These are phyloP conservation scores for Melanophora roralis DNA, from an alignment of 2,888 invertebrate species.

Conservation along the genomic window DNA sequence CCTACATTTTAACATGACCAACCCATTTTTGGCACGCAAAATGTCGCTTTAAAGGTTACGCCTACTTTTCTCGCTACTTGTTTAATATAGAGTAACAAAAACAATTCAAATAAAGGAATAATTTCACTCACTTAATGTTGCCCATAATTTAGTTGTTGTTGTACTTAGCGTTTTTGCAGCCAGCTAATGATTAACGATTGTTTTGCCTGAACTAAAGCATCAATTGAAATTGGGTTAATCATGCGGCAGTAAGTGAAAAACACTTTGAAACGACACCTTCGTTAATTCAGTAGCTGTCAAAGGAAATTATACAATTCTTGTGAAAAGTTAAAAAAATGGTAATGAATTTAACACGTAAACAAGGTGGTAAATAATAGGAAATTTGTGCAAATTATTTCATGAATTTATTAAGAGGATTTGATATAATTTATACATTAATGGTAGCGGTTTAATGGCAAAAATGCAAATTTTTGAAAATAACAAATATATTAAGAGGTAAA, in stretches of 20 bases:
- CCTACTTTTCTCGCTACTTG: slow-evolving; percentile 15
- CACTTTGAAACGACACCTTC: slow-evolving; percentile 50
- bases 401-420: not conserved
- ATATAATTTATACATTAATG: not conserved
- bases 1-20: not conserved
- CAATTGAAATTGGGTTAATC: slow-evolving; percentile 46
- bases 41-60: slow-evolving; percentile 40
- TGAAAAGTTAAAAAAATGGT: slow-evolving; percentile 14
- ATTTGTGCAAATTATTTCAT: not conserved
- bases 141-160: not conserved
- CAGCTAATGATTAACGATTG: slow-evolving; percentile 38
- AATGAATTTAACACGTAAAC: slow-evolving; percentile 49
- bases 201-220: slow-evolving; percentile 48
- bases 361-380: slow-evolving; percentile 28
- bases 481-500: too few relatives aligned
- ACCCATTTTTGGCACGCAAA: slow-evolving; percentile 55
- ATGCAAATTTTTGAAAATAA: not conserved
- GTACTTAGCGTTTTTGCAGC: not conserved
- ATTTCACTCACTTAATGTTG: too few relatives aligned
- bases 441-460: not conserved
- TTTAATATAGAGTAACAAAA: not conserved
- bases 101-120: not conserved
- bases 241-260: slow-evolving; percentile 33
- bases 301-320: slow-evolving; percentile 34
- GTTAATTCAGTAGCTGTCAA: slow-evolving; percentile 18